A percentile compares a stretch with the other conserved stretches of the same genome.
These are phyloP conservation scores for Sminthopsis crassicaudata DNA, from an alignment of 2,113 vertebrate species.

Conservation along the genomic window DNA sequence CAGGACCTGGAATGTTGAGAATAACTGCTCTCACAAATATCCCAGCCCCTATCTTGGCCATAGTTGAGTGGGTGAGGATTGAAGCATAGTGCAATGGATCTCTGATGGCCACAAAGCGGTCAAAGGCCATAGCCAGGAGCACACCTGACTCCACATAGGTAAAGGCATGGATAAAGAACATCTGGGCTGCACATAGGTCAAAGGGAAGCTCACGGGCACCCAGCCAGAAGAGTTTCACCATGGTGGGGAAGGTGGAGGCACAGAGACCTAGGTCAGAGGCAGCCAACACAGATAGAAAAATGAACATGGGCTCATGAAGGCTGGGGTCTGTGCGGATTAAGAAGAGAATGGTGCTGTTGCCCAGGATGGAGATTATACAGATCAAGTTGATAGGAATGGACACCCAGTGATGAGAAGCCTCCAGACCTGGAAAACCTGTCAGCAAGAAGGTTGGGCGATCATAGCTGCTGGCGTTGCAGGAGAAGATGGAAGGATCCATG, in stretches of 20 bases:
- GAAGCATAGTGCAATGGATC: constrained; percentile 70
- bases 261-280: constrained; percentile 73
- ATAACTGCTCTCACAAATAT: constrained; percentile 67
- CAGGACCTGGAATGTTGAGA: constrained; percentile 71
- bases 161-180: constrained; percentile 79
- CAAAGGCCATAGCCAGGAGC: constrained; percentile 76
- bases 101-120: constrained; percentile 73
- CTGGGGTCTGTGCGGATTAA: constrained; percentile 71
- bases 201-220: constrained; percentile 67
- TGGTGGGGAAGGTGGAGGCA: constrained; percentile 74
- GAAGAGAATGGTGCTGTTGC: constrained; percentile 75
- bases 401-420: constrained; percentile 75
- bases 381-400: constrained; percentile 74
- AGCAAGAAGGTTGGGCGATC: constrained; percentile 66
- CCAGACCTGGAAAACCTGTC: constrained; percentile 78
- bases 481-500: constrained; percentile 47
- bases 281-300: constrained; percentile 75
- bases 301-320: constrained; percentile 72
- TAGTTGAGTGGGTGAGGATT: constrained; percentile 68
- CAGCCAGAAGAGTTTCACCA: constrained; percentile 76
- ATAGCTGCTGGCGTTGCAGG: constrained; percentile 70
- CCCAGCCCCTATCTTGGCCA: constrained; percentile 56
- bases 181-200: constrained; percentile 72
- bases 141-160: constrained; percentile 77
- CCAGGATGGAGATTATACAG: constrained; percentile 73